Evolutionary conservation across 2,888 invertebrate genomes (phyloP).

Genomic region (Frankliniella fusca): DNA sequence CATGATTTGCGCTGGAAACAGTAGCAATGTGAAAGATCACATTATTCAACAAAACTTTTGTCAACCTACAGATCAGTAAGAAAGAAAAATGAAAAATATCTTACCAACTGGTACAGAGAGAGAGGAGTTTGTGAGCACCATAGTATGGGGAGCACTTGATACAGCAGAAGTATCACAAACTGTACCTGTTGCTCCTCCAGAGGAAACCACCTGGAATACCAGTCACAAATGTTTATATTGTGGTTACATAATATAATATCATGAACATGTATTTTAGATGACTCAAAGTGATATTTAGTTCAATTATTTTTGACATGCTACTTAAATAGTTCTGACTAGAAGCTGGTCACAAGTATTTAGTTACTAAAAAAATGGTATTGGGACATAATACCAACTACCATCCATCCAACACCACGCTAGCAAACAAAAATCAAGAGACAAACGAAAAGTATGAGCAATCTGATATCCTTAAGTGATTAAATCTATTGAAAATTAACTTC

Average conservation of each 20-base stretch:
- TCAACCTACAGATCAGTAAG: background rate
- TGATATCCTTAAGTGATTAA: background rate
- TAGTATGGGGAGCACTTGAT: background rate
- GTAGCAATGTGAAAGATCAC: background rate
- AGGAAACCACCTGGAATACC: constrained; percentile 2
- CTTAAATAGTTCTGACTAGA: background rate
- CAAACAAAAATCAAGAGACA: background rate
- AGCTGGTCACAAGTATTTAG: too few species aligned
- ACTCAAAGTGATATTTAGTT: too few species aligned
- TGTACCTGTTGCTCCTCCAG: background rate
- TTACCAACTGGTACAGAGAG: constrained; percentile 10
- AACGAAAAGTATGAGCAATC: background rate
- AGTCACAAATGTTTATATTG: too few species aligned
- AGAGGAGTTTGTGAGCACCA: constrained; percentile 1
- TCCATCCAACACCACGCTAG: background rate
- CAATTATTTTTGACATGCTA: background rate
- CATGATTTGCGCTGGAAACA: background rate
- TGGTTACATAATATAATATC: too few species aligned
- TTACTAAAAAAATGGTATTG: background rate
- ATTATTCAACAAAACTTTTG: background rate
- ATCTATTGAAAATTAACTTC: background rate
- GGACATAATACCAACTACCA: background rate
- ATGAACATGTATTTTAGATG: too few species aligned
- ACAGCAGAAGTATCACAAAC: constrained; percentile 8
- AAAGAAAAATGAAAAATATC: background rate